A percentile compares a stretch with the other conserved stretches of the same genome.
Evolutionary conservation across 2,888 invertebrate species (phyloP).

Genomic region (Scaptomyza caliginosa): DNA sequence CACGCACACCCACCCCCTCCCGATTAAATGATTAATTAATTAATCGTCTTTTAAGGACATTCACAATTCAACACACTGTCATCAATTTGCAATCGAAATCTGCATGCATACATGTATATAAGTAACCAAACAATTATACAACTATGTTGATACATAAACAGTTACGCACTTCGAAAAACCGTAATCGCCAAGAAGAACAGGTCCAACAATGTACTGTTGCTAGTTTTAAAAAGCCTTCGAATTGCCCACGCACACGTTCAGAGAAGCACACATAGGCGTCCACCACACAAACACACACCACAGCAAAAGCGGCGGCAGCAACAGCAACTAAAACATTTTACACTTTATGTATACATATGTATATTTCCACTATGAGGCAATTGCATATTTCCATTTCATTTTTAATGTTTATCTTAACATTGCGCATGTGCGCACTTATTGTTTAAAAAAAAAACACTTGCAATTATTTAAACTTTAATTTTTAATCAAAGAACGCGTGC

Average conservation of each 20-base stretch:
- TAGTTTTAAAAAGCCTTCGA: constrained; percentile 30
- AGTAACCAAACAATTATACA: constrained; percentile 1
- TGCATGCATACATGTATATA: background rate
- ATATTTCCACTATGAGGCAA: constrained; percentile 12
- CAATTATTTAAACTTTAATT: constrained; percentile 12
- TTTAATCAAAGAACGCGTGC: constrained; percentile 25
- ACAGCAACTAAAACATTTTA: constrained; percentile 50
- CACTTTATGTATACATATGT: constrained; percentile 20
- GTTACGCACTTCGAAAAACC: constrained; percentile 25
- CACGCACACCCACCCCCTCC: background rate
- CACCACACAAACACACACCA: constrained; percentile 18
- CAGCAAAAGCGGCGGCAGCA: constrained; percentile 6
- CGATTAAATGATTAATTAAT: background rate
- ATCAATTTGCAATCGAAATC: constrained; percentile 26
- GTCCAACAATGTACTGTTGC: background rate
- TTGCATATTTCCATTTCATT: background rate
- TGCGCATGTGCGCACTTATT: constrained; percentile 16
- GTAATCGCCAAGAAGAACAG: constrained; percentile 13
- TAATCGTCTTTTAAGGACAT: constrained; percentile 9
- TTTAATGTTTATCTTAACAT: constrained; percentile 1
- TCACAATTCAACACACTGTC: background rate
- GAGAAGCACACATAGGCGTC: constrained; percentile 4
- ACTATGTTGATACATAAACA: background rate
- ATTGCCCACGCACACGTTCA: constrained; percentile 5
- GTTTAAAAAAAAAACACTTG: constrained; percentile 2